phyloP scores from a whole-genome alignment of 2,797 vertebrate genomes.

The Diplodus sargus region DNA sequence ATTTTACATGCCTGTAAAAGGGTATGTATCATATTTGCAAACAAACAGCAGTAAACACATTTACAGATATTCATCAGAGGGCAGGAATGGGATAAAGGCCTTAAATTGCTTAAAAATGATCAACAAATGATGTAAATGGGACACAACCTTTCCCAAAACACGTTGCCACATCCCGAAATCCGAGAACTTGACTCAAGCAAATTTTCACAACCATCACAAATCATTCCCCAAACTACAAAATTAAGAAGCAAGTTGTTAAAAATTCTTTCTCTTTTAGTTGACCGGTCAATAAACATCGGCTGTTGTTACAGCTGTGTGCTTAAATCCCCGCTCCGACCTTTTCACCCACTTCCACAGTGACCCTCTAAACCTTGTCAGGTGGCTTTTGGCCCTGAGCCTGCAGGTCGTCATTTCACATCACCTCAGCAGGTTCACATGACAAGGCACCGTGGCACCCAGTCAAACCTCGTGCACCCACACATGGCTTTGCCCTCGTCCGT shows the following conservation, averaged over 20 bases:
- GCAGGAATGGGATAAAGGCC: neutral
- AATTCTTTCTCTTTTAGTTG: neutral
- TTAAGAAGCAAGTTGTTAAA: neutral
- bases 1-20: too few species aligned
- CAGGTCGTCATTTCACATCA: conserved; percentile 10
- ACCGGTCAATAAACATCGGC: conserved; percentile 5
- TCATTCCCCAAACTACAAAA: neutral
- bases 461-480: conserved; percentile 8
- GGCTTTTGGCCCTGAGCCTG: conserved; percentile 34
- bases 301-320: conserved; percentile 2
- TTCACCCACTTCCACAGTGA: conserved; percentile 38
- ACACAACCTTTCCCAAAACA: too few species aligned
- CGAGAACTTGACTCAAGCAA: neutral
- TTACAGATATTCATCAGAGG: neutral
- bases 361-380: conserved; percentile 28
- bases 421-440: conserved; percentile 37
- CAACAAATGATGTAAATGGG: neutral
- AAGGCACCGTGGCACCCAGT: conserved; percentile 25
- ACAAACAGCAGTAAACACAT: neutral
- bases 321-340: conserved; percentile 12
- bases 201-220: neutral
- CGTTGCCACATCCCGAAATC: neutral
- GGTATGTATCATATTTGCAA: neutral
- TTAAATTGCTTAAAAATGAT: neutral
- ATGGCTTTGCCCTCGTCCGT: conserved; percentile 24